These are phyloP conservation scores for Meandrina meandrites DNA, from an alignment of 92 coral and sea anemone species.

Conservation along the genomic window DNA sequence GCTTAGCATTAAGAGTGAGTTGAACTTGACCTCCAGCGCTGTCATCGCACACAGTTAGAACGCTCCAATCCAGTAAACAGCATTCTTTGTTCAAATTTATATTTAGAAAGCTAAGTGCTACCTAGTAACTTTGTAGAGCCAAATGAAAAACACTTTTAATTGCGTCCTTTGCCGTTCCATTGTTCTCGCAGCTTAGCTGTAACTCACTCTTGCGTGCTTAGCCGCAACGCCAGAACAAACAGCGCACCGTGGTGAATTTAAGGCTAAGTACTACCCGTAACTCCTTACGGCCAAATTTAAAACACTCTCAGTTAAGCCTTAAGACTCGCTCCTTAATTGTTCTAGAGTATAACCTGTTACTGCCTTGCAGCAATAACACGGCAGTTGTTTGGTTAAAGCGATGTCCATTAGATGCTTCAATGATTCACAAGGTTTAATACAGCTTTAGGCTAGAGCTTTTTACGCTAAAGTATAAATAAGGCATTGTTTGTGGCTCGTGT, in stretches of 20 bases:
- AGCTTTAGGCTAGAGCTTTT: background rate
- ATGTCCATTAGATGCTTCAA: conserved; percentile 11
- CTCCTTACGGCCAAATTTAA: conserved; percentile 16
- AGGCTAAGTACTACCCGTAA: conserved; percentile 20
- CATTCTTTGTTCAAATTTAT: background rate
- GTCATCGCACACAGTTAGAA: background rate
- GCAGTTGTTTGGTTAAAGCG: conserved; percentile 5
- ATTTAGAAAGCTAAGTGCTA: background rate
- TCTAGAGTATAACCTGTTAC: background rate
- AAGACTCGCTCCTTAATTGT: background rate
- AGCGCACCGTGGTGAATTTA: background rate
- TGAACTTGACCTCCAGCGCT: background rate
- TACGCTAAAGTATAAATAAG: background rate
- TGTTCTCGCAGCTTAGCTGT: background rate
- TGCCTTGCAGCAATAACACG: conserved; percentile 30
- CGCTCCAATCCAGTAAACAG: background rate
- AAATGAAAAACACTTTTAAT: background rate
- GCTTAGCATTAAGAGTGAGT: background rate
- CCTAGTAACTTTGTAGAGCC: background rate
- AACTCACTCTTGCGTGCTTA: background rate
- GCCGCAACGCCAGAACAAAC: background rate
- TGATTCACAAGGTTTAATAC: background rate
- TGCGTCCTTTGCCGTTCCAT: background rate
- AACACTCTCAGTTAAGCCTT: background rate
- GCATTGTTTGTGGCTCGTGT: background rate